A percentile compares a stretch with the other conserved stretches of the same genome.
Evolutionary conservation across 2,888 invertebrate species (phyloP).

Genomic region (Drosophila tanythrix): DNA sequence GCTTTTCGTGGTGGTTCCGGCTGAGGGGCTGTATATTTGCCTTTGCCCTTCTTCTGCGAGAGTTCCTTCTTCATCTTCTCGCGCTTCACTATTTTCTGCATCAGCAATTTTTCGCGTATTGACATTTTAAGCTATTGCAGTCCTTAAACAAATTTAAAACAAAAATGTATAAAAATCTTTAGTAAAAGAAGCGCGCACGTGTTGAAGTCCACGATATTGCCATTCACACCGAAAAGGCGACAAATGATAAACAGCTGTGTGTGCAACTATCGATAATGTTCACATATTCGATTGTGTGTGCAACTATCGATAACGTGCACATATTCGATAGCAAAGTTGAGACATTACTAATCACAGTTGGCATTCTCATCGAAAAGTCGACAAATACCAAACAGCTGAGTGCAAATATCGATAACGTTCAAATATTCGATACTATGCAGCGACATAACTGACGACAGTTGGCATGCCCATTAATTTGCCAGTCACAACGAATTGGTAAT

Average conservation of each 20-base stretch:
- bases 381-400: constrained; percentile 10
- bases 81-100: constrained; percentile 91
- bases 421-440: neutral
- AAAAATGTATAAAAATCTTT: constrained; percentile 33
- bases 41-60: constrained; percentile 87
- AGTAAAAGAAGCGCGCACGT: constrained; percentile 65
- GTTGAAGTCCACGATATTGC: constrained; percentile 47
- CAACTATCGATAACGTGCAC: constrained; percentile 15
- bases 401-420: constrained; percentile 17
- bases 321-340: neutral
- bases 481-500: constrained; percentile 30
- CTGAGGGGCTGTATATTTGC: constrained; percentile 22
- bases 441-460: neutral
- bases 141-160: constrained; percentile 28
- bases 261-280: constrained; percentile 16
- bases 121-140: constrained; percentile 76
- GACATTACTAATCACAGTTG: neutral
- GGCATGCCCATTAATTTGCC: constrained; percentile 11
- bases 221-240: constrained; percentile 33
- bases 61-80: constrained; percentile 90
- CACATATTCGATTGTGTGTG: neutral
- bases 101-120: constrained; percentile 88
- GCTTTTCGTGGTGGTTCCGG: constrained; percentile 18
- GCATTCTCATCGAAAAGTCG: neutral
- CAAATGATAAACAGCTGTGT: constrained; percentile 22